Evolutionary conservation across 2,888 invertebrate species (phyloP).

Genomic region (Gymnoscelis rufifasciata): DNA sequence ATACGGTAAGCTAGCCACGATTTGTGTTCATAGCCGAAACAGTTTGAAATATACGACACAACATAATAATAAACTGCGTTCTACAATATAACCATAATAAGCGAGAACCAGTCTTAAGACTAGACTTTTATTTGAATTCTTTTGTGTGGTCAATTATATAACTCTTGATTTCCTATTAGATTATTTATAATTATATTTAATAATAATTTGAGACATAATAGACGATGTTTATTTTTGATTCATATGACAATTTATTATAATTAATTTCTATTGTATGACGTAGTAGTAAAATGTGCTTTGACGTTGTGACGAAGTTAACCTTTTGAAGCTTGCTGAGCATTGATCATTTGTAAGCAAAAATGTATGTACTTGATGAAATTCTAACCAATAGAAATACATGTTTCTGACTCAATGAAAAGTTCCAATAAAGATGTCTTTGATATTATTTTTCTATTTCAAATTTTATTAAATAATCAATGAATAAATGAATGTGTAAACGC

Average conservation of each 20-base stretch:
- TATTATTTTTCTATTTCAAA: conserved; percentile 79
- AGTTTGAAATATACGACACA: conserved; percentile 56
- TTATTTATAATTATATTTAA: conserved; percentile 45
- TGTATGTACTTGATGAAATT: conserved; percentile 22
- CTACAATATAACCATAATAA: conserved; percentile 46
- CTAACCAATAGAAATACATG: conserved; percentile 16
- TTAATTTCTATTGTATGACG: conserved; percentile 38
- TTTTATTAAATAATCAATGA: conserved; percentile 73
- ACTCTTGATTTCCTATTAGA: conserved; percentile 58
- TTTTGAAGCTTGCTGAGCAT: conserved; percentile 32
- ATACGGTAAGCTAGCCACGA: conserved; percentile 64
- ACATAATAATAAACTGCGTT: conserved; percentile 64
- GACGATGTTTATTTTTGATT: conserved; percentile 54
- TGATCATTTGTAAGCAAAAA: conserved; percentile 26
- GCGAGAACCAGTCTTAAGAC: conserved; percentile 45
- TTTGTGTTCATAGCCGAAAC: conserved; percentile 75
- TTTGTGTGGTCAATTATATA: conserved; percentile 63
- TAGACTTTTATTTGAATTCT: conserved; percentile 42
- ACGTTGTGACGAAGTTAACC: conserved; percentile 37
- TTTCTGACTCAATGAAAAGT: conserved; percentile 60
- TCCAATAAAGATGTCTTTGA: conserved; percentile 73
- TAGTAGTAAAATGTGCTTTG: conserved; percentile 46
- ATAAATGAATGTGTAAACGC: conserved; percentile 71
- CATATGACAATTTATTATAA: conserved; percentile 50
- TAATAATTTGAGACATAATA: conserved; percentile 71